Evolutionary conservation across 2,797 vertebrate species (phyloP), one percentile per base, ranked within the genome.

Genomic region (Petrocephalus schoutedeni): DNA sequence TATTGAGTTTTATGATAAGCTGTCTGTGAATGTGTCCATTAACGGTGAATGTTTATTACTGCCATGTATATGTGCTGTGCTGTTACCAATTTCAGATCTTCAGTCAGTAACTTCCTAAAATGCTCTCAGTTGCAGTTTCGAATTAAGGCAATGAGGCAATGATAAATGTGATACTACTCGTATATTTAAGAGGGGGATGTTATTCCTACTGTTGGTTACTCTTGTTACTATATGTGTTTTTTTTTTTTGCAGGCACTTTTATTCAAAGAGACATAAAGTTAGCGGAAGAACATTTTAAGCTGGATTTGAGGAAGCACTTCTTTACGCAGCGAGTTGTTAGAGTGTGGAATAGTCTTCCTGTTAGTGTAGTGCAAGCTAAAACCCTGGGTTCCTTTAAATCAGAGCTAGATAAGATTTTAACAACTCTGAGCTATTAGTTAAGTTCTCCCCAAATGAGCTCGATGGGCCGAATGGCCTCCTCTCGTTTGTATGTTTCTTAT

Each of bases 1-100:
- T 77, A 19, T 77, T 77, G 71, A 77, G 32, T 77, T 77, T 77
- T 77, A 77, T 45, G 71, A 45, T 77, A 77, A 77, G 71, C 32
- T 3, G 36, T 45, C 36, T 77, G 19, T 77, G 71, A 77, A 41
- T 45, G 71, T 77, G 36, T 77, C 41, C 71, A 19, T 77, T 77
- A 45, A 19, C 1, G 2, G 36, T 8, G 7, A n/a, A 45, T 8
- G 16, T 77, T 36, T 36, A 71, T 36, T 71, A 36, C 64, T 45
- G 36, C 36, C 16, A 45, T 77, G 36, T 9, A 71, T 36, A 71
- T 14, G 64, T 71, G 28, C 61, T 28, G 61, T 32, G 56, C 56
- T 58, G 19, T 6, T 71, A 71, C 14, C 16, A 77, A 45, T 45
- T 36, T 45, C 41, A 45, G 36, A 77, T 41, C 36, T 77, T 77